These are phyloP conservation scores for Drosophila putrida DNA, from an alignment of 2,888 invertebrate genomes.

Conservation along the genomic window DNA sequence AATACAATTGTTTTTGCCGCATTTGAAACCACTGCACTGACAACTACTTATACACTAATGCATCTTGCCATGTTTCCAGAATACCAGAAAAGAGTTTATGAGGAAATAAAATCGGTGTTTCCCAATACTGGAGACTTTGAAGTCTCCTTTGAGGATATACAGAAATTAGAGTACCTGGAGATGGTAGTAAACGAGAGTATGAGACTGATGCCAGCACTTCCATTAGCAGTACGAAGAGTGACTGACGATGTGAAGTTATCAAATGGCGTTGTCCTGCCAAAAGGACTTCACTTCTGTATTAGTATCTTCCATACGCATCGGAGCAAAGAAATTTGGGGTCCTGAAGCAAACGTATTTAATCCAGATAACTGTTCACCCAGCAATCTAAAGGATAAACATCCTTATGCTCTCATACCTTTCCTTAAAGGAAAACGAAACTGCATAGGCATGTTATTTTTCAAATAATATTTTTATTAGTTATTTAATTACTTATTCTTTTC, in stretches of 20 bases:
- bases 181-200: slow-evolving; percentile 80
- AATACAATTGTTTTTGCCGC: slow-evolving; percentile 73
- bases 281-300: slow-evolving; percentile 68
- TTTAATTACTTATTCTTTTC: background rate
- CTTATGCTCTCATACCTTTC: slow-evolving; percentile 82
- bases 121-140: slow-evolving; percentile 59
- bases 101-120: slow-evolving; percentile 69
- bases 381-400: slow-evolving; percentile 73
- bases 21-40: slow-evolving; percentile 79
- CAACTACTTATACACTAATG: slow-evolving; percentile 59
- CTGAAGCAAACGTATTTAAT: slow-evolving; percentile 77
- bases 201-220: slow-evolving; percentile 79
- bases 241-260: slow-evolving; percentile 64
- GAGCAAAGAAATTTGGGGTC: slow-evolving; percentile 78
- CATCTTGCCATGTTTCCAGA: slow-evolving; percentile 77
- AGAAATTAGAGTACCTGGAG: slow-evolving; percentile 77
- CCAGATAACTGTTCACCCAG: slow-evolving; percentile 82
- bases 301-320: slow-evolving; percentile 81
- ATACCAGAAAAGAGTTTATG: slow-evolving; percentile 70
- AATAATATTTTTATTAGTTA: background rate
- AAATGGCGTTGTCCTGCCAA: slow-evolving; percentile 73
- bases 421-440: slow-evolving; percentile 82
- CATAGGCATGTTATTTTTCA: slow-evolving; percentile 60
- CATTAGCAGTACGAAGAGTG: slow-evolving; percentile 65
- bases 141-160: slow-evolving; percentile 67